phyloP scores from a whole-genome alignment of 2,113 vertebrate genomes.

The Clarias batrachus region DNA sequence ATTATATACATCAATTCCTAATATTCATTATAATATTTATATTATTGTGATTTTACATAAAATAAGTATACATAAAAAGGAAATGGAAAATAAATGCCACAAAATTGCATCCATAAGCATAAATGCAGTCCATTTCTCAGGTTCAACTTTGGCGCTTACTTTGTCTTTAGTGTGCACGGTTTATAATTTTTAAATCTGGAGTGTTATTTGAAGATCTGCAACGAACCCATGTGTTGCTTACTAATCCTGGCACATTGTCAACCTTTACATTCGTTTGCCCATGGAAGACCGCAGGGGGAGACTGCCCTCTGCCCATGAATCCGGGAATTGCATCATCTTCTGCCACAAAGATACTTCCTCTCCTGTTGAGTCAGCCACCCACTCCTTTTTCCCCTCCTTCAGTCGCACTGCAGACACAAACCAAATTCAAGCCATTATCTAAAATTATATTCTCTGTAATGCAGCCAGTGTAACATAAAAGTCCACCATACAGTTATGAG shows the following conservation, averaged over 20 bases:
- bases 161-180: neutral
- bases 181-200: neutral
- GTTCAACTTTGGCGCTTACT: neutral
- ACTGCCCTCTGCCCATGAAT: constrained; percentile 94
- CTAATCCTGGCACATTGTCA: neutral
- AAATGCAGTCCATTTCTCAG: neutral
- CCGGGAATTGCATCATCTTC: constrained; percentile 94
- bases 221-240: neutral
- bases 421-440: constrained; percentile 7
- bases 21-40: neutral
- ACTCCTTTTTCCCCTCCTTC: constrained; percentile 78
- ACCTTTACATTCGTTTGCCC: constrained; percentile 77
- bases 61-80: neutral
- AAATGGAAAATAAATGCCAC: neutral
- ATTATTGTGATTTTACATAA: neutral
- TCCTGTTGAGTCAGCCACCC: constrained; percentile 86
- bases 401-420: constrained; percentile 71
- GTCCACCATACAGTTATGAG: neutral
- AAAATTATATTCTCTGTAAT: neutral
- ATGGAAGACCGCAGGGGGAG: constrained; percentile 87
- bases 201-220: neutral
- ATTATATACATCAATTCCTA: no score
- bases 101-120: neutral
- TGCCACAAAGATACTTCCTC: constrained; percentile 93
- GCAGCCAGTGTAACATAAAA: neutral